Evolutionary conservation across 2,797 vertebrate genomes (phyloP), one percentile per base, ranked within the genome.

Genomic region (Anas bernieri): DNA sequence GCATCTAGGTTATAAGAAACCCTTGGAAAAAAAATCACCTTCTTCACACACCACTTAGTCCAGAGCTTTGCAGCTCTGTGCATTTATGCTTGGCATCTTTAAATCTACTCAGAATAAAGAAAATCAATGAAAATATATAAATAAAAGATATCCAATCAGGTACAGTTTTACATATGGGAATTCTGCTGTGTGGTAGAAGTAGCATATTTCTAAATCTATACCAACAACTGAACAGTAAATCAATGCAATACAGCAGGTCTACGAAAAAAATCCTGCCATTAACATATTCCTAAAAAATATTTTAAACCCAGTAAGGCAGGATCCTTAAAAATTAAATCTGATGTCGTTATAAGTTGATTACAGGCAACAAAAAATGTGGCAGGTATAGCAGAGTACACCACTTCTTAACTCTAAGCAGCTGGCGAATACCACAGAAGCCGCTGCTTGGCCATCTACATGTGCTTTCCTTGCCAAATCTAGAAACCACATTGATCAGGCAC

Each of bases 111-210:
- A 86, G 43, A 82, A 90, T 39, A 84, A 70, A 82, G 61, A 84
- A 88, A 88, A 93, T 64, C 35, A 74, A 80, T 68, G 18, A 83
- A 95, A 86, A 91, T n/a, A 70, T 3, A 86, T 52, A 77, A 77
- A 85, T 61, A 94, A 79, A 84, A 79, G 22, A 45, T 31, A 86
- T 35, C n/a, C 31, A 80, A 11, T 84, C 61, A 70, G 25, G 12
- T 46, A 66, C 30, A 80, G 43, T 46, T 66, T 55, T 61, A 73
- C 9, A 39, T 43, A 39, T 22, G 35, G 31, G 72, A 74, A 70
- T 83, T 92, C 46, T 80, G 13, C 55, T 46, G 31, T 7, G 18
- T 74, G 26, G 45, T 54, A 8, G 56, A 91, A 68, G 20, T 5
- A 31, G 25, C 16, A 7, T 45, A 59, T 91, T 92, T 90, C 74